Percentiles rank a stretch among this genome's conserved stretches.
Conservation (phyloP, 2,888 invertebrate species). For the Brachyptera putata region DNA sequence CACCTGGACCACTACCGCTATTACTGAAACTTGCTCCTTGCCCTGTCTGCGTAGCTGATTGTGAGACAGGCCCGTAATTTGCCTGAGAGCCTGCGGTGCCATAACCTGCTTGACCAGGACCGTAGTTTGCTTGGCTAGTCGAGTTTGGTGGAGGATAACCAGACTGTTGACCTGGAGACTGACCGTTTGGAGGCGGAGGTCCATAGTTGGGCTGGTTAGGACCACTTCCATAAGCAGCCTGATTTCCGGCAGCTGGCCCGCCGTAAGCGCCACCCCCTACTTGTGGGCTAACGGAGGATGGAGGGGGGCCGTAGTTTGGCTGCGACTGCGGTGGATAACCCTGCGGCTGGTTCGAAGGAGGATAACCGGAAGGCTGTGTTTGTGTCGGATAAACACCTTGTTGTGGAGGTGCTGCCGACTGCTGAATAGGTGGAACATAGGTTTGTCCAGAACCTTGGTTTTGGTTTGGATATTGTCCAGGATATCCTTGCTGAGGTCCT, state of each 20-base stretch:
- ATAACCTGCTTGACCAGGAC: slow-evolving; percentile 32
- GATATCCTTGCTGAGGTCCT: slow-evolving; percentile 59
- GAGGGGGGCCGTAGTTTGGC: slow-evolving; percentile 37
- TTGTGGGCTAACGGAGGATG: slow-evolving; percentile 27
- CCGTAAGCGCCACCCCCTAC: slow-evolving; percentile 21
- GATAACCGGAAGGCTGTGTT: slow-evolving; percentile 37
- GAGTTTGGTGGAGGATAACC: slow-evolving; percentile 57
- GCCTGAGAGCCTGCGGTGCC: slow-evolving; percentile 45
- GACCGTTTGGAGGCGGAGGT: slow-evolving; percentile 57
- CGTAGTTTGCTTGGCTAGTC: slow-evolving; percentile 26
- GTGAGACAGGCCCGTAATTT: slow-evolving; percentile 54
- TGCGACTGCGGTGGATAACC: slow-evolving; percentile 45
- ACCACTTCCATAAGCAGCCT: slow-evolving; percentile 50
- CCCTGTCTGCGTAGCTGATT: slow-evolving; percentile 53
- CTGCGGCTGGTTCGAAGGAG: slow-evolving; percentile 37
- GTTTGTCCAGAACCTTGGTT: slow-evolving; percentile 42
- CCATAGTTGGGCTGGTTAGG: slow-evolving; percentile 53
- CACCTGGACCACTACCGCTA: slow-evolving; percentile 14
- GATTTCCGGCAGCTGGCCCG: slow-evolving; percentile 31
- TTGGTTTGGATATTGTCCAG: slow-evolving; percentile 58
- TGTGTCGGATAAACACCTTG: slow-evolving; percentile 36
- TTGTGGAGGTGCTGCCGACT: slow-evolving; percentile 39
- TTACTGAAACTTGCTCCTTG: slow-evolving; percentile 43
- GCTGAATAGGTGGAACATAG: slow-evolving; percentile 34
- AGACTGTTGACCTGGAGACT: slow-evolving; percentile 63